Percentiles rank a stretch among this genome's conserved stretches.
These are phyloP conservation scores for Fopius arisanus DNA, from an alignment of 1,140 invertebrate species.

Conservation along the genomic window DNA sequence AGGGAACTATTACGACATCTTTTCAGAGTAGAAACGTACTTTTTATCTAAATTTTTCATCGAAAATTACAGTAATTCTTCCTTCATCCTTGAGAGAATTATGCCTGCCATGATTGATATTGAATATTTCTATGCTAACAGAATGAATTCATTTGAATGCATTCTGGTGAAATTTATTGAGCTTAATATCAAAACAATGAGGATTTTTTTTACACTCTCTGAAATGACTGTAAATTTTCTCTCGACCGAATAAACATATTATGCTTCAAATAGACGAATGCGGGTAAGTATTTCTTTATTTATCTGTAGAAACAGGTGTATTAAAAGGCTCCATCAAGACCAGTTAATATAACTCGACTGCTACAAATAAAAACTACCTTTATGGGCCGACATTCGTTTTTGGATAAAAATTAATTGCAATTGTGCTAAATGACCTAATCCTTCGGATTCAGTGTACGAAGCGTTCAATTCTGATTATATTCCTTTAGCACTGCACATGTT, in stretches of 20 bases:
- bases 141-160: too few relatives aligned
- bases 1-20: too few relatives aligned
- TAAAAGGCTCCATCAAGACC: conserved; percentile 48
- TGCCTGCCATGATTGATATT: too few relatives aligned
- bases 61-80: too few relatives aligned
- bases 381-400: neutral
- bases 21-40: too few relatives aligned
- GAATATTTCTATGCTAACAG: too few relatives aligned
- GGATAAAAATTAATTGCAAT: neutral
- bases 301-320: neutral
- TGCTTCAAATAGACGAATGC: neutral
- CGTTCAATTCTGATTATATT: neutral
- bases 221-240: neutral
- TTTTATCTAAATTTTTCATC: too few relatives aligned
- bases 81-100: too few relatives aligned
- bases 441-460: neutral
- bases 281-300: neutral
- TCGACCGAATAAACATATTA: neutral
- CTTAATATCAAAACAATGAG: too few relatives aligned
- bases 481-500: neutral
- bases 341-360: conserved; percentile 57
- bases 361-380: conserved; percentile 55
- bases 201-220: too few relatives aligned
- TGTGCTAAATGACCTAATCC: neutral
- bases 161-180: too few relatives aligned